Evolutionary conservation across 1,140 invertebrate species (phyloP), one percentile per base, ranked within the genome.

Genomic region (Zaprionus davidi): DNA sequence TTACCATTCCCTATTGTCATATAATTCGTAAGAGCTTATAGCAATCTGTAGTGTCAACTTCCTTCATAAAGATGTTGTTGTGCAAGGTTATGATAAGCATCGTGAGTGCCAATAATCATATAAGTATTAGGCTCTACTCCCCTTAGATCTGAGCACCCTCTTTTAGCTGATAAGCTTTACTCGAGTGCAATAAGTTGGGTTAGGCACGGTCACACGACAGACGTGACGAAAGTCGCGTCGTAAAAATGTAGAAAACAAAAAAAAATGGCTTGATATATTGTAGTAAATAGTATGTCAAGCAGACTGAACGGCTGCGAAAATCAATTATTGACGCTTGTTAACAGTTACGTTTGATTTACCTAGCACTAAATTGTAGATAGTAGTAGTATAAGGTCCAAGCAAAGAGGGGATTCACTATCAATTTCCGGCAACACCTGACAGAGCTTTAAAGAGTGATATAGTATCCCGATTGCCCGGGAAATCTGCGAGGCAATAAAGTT

Each of bases 281-380:
- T 26, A 26, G 24, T 26, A 24, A 85, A 65, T 73, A 41, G 38
- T 53, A 34, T 57, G 13, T 15, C 28, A 28, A 31, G 56, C 63
- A 87, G 83, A 86, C 83, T 79, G 67, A 68, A 83, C 73, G 84
- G 69, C 77, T 88, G 73, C 69, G 55, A 74, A 87, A 69, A 72
- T 80, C 65, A 83, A 83, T 86, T 83, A 69, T 57, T 58, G 69
- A 65, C 73, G 83, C 70, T 85, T 76, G 79, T 73, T 60, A 55
- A 65, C 46, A 71, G 46, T 69, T 70, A 64, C 49, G 38, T 60
- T 46, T 2, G 41, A 17, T 17, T n/a, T 15, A 13, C 6, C 3
- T 13, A 38, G 12, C 36, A 31, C 31, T 31, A 28, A 6, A 11
- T 31, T 11, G 31, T 11, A 31, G 31, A 31, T 31, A 31, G 28